Conservation (phyloP, 1,140 invertebrate species). For the Leucophenga varia region DNA sequence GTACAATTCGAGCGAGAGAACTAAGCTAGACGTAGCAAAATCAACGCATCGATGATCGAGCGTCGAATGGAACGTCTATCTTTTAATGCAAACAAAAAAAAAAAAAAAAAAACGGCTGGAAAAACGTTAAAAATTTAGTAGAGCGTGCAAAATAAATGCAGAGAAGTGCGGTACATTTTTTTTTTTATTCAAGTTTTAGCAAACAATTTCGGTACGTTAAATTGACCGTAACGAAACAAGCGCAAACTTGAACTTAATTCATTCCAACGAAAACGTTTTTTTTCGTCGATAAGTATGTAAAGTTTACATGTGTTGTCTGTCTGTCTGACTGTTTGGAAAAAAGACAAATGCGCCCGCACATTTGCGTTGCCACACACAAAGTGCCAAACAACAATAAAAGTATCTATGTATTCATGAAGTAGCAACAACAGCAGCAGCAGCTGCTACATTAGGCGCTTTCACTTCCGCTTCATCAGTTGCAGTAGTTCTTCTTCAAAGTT, state of each 20-base stretch:
- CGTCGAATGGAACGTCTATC: too few relatives aligned
- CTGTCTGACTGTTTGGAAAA: background rate
- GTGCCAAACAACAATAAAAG: slow-evolving; percentile 2
- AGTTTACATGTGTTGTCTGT: too few relatives aligned
- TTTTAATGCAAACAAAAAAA: slow-evolving; percentile 2
- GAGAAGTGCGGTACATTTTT: too few relatives aligned
- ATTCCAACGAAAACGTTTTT: too few relatives aligned
- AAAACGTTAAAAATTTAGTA: slow-evolving; percentile 21
- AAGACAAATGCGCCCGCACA: background rate
- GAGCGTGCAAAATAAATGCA: slow-evolving; percentile 28
- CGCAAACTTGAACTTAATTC: slow-evolving; percentile 31
- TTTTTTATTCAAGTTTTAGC: too few relatives aligned
- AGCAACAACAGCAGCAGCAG: slow-evolving; percentile 37
- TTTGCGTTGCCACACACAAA: slow-evolving; percentile 9
- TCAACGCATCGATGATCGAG: too few relatives aligned
- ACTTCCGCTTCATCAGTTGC: slow-evolving; percentile 47
- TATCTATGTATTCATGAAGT: slow-evolving; percentile 6
- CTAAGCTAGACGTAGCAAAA: too few relatives aligned
- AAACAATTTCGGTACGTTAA: too few relatives aligned
- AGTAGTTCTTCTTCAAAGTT: too few relatives aligned
- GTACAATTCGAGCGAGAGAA: too few relatives aligned
- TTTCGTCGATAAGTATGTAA: too few relatives aligned
- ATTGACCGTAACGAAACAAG: slow-evolving; percentile 27
- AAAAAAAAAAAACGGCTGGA: slow-evolving; percentile 7
- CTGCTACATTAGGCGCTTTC: slow-evolving; percentile 42